These are phyloP conservation scores for Sorex maritimensis DNA, from an alignment of 2,797 vertebrate species.

Conservation along the genomic window DNA sequence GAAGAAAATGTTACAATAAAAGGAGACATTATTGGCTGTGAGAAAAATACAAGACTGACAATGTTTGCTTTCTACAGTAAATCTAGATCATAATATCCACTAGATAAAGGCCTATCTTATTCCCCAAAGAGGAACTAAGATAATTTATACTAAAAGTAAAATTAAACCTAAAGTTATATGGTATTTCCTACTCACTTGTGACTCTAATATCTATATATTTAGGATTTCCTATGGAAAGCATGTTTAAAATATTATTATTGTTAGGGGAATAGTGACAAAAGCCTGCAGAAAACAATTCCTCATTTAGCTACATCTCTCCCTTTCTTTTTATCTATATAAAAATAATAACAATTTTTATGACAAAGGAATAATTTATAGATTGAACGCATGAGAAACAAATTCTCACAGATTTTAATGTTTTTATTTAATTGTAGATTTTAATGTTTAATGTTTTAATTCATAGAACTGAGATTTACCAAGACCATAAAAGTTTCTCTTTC, in stretches of 20 bases:
- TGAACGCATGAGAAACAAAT: background rate
- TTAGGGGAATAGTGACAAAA: background rate
- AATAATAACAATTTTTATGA: too few species aligned
- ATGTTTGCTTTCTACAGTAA: background rate
- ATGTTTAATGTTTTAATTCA: too few species aligned
- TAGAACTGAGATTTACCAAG: too few species aligned
- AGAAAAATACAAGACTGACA: too few species aligned
- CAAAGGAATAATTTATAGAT: too few species aligned
- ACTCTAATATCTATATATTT: too few species aligned
- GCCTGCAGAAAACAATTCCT: background rate
- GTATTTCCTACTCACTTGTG: too few species aligned
- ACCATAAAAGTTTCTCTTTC: background rate
- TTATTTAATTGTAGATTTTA: background rate
- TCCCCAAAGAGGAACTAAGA: fast-evolving
- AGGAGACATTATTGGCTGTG: background rate
- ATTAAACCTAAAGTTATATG: background rate
- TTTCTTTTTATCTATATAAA: background rate
- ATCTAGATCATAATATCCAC: fast-evolving
- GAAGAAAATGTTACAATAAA: too few species aligned
- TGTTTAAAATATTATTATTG: background rate
- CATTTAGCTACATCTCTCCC: background rate
- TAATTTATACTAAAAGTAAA: background rate
- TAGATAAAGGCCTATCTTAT: background rate
- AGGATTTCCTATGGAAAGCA: background rate
- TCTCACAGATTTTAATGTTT: fast-evolving